A percentile compares a stretch with the other conserved stretches of the same genome.
Conservation (phyloP, 2,113 vertebrate genomes). For the Mustela lutreola region DNA sequence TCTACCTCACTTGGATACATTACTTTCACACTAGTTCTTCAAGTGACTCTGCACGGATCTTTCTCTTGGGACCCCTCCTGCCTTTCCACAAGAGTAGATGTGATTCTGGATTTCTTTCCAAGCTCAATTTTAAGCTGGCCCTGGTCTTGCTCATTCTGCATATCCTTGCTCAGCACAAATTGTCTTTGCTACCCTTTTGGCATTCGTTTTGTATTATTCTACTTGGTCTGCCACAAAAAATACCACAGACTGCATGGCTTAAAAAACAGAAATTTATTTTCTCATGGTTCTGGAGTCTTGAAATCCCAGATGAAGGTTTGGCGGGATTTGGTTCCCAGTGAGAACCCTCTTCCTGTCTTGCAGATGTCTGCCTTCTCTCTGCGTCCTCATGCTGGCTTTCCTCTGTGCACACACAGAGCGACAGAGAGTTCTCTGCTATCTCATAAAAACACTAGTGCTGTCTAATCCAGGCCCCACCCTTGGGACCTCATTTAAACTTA, state of each 20-base stretch:
- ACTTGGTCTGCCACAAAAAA: neutral
- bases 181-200: neutral
- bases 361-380: neutral
- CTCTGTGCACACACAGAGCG: neutral
- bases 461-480: neutral
- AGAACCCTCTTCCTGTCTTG: neutral
- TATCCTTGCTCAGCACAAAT: neutral
- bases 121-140: neutral
- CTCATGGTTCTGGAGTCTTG: neutral
- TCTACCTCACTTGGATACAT: neutral
- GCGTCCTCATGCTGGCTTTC: neutral
- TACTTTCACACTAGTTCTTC: neutral
- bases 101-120: neutral
- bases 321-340: neutral
- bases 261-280: neutral
- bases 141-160: neutral
- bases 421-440: neutral
- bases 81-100: neutral
- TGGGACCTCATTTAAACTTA: neutral
- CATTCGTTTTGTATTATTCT: neutral
- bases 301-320: neutral
- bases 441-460: neutral
- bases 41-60: neutral
- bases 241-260: neutral
- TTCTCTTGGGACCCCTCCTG: neutral